Conservation (phyloP, 2,888 invertebrate genomes). For the Latheticus oryzae region DNA sequence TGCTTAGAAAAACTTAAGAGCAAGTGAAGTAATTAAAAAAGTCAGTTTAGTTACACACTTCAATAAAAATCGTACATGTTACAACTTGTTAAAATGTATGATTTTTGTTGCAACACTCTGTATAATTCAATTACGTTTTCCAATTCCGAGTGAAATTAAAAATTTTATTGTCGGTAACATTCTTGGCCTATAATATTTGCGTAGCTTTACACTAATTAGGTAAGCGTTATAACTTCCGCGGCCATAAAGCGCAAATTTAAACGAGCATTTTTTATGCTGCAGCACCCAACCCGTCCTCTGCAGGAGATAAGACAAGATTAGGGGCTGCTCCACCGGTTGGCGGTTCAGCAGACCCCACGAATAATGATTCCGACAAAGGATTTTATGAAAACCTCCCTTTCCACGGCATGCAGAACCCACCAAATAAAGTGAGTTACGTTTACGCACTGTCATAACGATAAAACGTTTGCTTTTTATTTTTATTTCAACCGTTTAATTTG, state of each 20-base stretch:
- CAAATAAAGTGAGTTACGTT: constrained; percentile 81
- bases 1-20: too few relatives aligned
- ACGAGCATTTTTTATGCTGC: constrained; percentile 50
- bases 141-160: too few relatives aligned
- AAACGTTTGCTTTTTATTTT: constrained; percentile 36
- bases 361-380: constrained; percentile 85
- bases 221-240: constrained; percentile 38
- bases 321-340: constrained; percentile 66
- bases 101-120: too few relatives aligned
- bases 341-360: constrained; percentile 72
- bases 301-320: constrained; percentile 67
- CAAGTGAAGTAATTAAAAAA: too few relatives aligned
- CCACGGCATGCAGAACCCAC: constrained; percentile 93
- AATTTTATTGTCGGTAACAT: constrained; percentile 15
- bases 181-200: constrained; percentile 23
- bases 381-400: constrained; percentile 96
- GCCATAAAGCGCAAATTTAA: constrained; percentile 41
- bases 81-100: too few relatives aligned
- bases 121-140: too few relatives aligned
- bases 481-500: constrained; percentile 55
- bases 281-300: constrained; percentile 68
- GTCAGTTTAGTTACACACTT: too few relatives aligned
- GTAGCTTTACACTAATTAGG: constrained; percentile 43
- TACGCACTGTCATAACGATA: background rate
- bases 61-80: too few relatives aligned